Evolutionary conservation across 2,113 vertebrate genomes (phyloP).

Genomic region (Willisornis vidua): DNA sequence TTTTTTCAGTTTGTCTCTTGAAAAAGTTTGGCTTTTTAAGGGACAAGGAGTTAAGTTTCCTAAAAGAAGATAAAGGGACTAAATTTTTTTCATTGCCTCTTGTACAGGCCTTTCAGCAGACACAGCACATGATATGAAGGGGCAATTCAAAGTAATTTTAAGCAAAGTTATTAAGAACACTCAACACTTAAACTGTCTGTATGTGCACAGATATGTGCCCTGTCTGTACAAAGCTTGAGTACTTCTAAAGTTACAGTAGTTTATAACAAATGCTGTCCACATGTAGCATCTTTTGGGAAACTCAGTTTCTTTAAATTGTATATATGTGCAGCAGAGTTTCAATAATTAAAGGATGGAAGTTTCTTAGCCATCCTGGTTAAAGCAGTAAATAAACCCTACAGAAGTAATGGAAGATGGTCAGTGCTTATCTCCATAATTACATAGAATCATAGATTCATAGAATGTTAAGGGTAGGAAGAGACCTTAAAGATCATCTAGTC

Average conservation of each 20-base stretch:
- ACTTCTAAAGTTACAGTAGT: neutral
- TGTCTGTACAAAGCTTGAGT: neutral
- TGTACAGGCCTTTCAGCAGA: neutral
- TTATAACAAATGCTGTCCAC: neutral
- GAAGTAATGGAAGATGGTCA: neutral
- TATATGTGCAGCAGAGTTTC: fast-evolving
- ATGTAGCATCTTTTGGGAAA: neutral
- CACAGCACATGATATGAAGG: neutral
- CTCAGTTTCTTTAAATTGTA: neutral
- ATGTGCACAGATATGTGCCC: neutral
- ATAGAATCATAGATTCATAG: neutral
- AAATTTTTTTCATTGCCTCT: neutral
- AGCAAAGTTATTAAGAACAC: neutral
- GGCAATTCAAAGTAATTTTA: neutral
- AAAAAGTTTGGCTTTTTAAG: neutral
- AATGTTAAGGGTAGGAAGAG: neutral
- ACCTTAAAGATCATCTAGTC: neutral
- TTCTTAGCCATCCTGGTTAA: neutral
- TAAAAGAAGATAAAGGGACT: neutral
- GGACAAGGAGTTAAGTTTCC: neutral
- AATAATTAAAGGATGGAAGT: neutral
- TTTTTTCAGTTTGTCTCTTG: neutral
- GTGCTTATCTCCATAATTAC: neutral
- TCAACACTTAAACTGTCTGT: neutral
- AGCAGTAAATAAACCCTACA: neutral